phyloP scores from a whole-genome alignment of 2,113 vertebrate genomes.

The Chloropsis cyanopogon region DNA sequence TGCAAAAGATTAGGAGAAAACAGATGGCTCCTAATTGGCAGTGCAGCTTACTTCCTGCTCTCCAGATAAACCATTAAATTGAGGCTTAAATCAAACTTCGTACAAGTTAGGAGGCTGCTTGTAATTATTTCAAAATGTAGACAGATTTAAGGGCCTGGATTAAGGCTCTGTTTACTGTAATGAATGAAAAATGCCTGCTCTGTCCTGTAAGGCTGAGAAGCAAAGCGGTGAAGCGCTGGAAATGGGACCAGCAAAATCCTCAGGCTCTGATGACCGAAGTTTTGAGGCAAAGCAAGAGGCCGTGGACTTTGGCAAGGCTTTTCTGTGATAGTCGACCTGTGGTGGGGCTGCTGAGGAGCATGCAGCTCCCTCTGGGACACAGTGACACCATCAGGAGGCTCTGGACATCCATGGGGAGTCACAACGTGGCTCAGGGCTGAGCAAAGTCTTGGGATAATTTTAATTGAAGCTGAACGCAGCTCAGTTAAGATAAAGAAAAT shows the following conservation, averaged over 20 bases:
- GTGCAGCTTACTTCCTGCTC: conserved; percentile 23
- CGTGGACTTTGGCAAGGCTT: not conserved
- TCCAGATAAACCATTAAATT: conserved; percentile 26
- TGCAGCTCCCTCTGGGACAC: rapidly evolving
- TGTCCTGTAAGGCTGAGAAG: not conserved
- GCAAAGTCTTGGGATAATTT: not conserved
- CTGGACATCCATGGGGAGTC: not conserved
- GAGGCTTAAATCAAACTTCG: not conserved
- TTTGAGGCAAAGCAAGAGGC: not conserved
- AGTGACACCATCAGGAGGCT: not conserved
- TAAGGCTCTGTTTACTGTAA: not conserved
- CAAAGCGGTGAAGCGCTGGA: not conserved
- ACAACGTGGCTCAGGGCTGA: not conserved
- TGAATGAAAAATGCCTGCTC: not conserved
- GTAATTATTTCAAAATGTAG: conserved; percentile 24
- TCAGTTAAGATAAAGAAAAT: not conserved
- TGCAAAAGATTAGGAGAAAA: conserved; percentile 16
- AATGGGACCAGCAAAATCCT: not conserved
- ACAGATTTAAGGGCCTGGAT: not conserved
- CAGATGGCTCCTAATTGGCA: conserved; percentile 57
- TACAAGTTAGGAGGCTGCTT: conserved; percentile 15
- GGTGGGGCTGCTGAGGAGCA: not conserved
- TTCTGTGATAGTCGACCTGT: not conserved
- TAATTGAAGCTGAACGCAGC: not conserved
- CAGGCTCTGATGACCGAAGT: not conserved